A percentile compares a stretch with the other conserved stretches of the same genome.
phyloP scores from a whole-genome alignment of 2,888 invertebrate genomes.

The Lepidocyrtinus sp. region DNA sequence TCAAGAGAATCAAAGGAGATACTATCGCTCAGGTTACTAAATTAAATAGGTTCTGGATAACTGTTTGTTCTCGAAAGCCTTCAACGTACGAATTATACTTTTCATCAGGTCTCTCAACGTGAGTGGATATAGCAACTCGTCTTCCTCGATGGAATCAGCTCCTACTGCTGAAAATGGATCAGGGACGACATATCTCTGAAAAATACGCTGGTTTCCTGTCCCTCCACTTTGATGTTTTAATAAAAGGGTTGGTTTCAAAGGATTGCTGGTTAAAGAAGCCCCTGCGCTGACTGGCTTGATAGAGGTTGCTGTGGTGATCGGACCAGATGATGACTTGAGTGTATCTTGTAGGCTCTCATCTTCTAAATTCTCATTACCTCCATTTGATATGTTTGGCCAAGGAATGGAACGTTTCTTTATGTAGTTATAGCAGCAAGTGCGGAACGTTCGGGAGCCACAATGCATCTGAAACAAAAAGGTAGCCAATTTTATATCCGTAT shows the following conservation, averaged over 20 bases:
- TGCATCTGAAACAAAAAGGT: too few species aligned
- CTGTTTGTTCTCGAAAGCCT: conserved; percentile 41
- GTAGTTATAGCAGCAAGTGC: conserved; percentile 83
- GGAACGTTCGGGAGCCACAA: conserved; percentile 81
- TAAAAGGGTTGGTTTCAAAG: neutral
- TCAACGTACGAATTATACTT: conserved; percentile 36
- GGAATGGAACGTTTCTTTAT: conserved; percentile 74
- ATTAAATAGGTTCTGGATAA: conserved; percentile 8
- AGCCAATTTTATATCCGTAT: too few species aligned
- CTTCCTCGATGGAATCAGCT: conserved; percentile 29
- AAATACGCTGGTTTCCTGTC: conserved; percentile 32
- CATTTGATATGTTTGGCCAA: conserved; percentile 1
- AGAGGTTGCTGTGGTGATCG: conserved; percentile 19
- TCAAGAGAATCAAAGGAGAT: neutral
- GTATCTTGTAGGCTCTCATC: too few species aligned
- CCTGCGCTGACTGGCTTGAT: conserved; percentile 11
- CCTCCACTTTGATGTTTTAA: neutral
- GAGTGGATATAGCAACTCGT: conserved; percentile 26
- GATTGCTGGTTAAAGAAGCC: conserved; percentile 13
- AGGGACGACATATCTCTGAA: too few species aligned
- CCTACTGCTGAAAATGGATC: conserved; percentile 26
- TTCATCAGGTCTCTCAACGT: conserved; percentile 31
- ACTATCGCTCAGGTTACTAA: conserved; percentile 20
- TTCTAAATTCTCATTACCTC: neutral
- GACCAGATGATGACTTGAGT: too few species aligned